Evolutionary conservation across 2,113 vertebrate genomes (phyloP), one percentile per base, ranked within the genome.

Genomic region (Chionomys nivalis): DNA sequence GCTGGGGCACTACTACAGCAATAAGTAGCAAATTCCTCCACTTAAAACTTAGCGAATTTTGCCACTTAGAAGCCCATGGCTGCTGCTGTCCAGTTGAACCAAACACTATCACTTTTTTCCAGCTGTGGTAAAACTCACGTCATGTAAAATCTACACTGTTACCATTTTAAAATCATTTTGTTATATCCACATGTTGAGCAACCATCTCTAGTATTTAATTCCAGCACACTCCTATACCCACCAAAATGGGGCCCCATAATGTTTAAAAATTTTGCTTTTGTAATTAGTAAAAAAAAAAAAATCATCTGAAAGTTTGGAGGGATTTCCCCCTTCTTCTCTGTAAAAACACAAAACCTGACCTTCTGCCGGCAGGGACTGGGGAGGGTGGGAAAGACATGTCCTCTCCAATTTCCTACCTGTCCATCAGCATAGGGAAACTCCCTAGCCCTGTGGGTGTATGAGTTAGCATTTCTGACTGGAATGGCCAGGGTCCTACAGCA

Each of bases 241-340:
- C 36, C 0, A 24, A 93, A 91, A 87, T n/a, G 23, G 12, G 23
- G 3, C 12, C 8, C 61, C 4, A 28, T 26, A 55, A 83, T 55
- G 39, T 65, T 95, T 93, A 86, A 23, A 61, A 23, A 70, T 61
- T 75, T 92, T 86, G 70, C 9, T 96, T 96, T 78, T 61, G 4
- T 79, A 82, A 68, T 85, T 94, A 70, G 44, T 65, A 85, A 42
- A 63, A 58, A 82, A 72, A 61, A 52, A 55, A 82, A 83, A 44
- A 39, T 42, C 17, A 89, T 28, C n/a, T 42, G 68, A 49, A 91
- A 87, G 3, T 66, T 88, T 49, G n/a, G 28, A 94, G 23, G 68
- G 65, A 31, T 58, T 33, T 2, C 2, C 4, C 31, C 10, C 1
- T 3, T 73, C 76, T 52, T 16, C 47, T 49, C 55, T 19, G 10